phyloP scores from a whole-genome alignment of 2,888 invertebrate species.

The Drosophila gaucha region DNA sequence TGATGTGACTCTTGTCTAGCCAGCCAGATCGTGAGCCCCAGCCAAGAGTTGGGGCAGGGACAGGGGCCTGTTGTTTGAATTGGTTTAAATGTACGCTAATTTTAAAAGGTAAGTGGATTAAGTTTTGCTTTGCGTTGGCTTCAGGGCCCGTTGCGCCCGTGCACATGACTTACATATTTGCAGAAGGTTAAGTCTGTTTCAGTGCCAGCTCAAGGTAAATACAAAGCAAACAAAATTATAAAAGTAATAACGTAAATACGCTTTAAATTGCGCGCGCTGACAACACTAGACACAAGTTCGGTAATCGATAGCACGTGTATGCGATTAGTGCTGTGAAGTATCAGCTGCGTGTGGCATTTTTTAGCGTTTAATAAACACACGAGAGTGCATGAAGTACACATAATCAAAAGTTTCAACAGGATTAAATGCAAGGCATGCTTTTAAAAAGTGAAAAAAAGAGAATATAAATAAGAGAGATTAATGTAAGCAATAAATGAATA shows the following conservation, averaged over 20 bases:
- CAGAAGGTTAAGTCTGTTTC: conserved; percentile 31
- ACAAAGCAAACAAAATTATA: not conserved
- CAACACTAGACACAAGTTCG: not conserved
- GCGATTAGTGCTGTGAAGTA: not conserved
- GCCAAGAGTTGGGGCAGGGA: conserved; percentile 20
- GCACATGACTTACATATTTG: conserved; percentile 33
- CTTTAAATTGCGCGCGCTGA: conserved; percentile 24
- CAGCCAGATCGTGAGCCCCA: conserved; percentile 21
- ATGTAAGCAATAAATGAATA: not conserved
- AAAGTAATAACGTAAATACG: not conserved
- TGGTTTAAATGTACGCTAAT: conserved; percentile 43
- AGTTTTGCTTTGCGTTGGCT: conserved; percentile 32
- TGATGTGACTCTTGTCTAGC: conserved; percentile 42
- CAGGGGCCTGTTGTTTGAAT: conserved; percentile 29
- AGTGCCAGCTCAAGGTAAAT: conserved; percentile 27
- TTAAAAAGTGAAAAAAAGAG: not conserved
- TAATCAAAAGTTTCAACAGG: no score
- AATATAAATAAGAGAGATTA: no score
- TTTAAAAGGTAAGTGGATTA: conserved; percentile 53
- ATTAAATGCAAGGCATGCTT: not conserved
- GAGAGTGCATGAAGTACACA: not conserved
- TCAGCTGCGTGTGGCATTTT: not conserved
- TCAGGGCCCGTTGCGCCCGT: conserved; percentile 35
- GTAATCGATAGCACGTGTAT: conserved; percentile 5
- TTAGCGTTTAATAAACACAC: no score